Evolutionary conservation across 1,140 invertebrate genomes (phyloP), one percentile per base, ranked within the genome.

Genomic region (Venturia canescens): DNA sequence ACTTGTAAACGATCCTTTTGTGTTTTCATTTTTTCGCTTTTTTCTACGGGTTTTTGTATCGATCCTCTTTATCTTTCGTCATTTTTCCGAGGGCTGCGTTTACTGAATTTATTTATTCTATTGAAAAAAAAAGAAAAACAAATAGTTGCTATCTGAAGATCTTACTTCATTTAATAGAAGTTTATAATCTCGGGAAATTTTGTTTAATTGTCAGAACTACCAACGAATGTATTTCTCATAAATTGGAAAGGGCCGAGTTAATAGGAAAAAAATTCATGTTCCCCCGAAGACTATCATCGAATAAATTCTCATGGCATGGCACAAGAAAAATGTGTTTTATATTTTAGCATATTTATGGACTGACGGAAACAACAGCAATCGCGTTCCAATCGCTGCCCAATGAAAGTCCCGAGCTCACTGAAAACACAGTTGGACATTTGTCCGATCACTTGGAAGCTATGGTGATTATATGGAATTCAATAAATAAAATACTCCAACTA

Each of bases 301-400:
- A 44, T 44, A 4, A 44, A 44, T 44, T 44, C 1, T 11, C 38
- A 44, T 44, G 38, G 5, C 5, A 44, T 44, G n/a, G n/a, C 13
- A 44, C 5, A 11, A 11, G 5, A 44, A 44, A 44, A 44, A 44
- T 9, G 13, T 9, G 38, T 44, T 44, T 44, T 44, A 71, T 29
- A 26, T 83, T 79, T 90, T 92, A 97, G 96, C 95, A 95, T 69
- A 93, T 97, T 31, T 99, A 97, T 86, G 98, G 98, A 0, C 92
- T 97, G 84, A 98, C 98, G 0, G 98, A 99, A 92, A 94, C 94
- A 0, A 97, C 97, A 63, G 96, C 96, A 0, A 93, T 95, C 0
- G 92, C 93, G 31, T 97, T 96, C 87, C 94, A 96, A 87, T 94
- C 94, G 0, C 82, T 94, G 2, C 89, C 92, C 0, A 92, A 93